These are phyloP conservation scores for Chaetodon auriga DNA, from an alignment of 2,113 vertebrate genomes.

Conservation along the genomic window DNA sequence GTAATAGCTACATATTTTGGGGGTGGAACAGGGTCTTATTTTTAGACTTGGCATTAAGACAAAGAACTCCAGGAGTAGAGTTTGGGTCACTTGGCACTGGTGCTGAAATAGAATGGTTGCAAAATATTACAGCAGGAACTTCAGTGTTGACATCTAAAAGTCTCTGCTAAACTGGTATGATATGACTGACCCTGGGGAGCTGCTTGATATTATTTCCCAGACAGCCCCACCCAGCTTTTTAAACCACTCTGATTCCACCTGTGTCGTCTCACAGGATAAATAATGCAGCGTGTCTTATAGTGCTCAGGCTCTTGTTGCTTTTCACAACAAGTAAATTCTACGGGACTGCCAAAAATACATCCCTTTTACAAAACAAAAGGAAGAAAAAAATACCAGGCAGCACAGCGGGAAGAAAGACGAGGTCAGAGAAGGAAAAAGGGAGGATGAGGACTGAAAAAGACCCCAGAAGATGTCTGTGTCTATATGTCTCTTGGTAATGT, in stretches of 20 bases:
- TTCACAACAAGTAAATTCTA: constrained; percentile 6
- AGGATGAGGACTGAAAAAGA: neutral
- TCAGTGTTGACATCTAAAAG: constrained; percentile 18
- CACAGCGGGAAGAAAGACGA: neutral
- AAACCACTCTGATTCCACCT: constrained; percentile 55
- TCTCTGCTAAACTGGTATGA: constrained; percentile 30
- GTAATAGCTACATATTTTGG: neutral
- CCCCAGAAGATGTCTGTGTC: neutral
- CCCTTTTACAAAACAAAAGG: neutral
- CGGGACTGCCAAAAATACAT: constrained; percentile 34
- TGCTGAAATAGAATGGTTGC: constrained; percentile 35
- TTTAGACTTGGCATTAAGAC: constrained; percentile 21
- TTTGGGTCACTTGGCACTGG: constrained; percentile 24
- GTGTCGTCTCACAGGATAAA: constrained; percentile 41
- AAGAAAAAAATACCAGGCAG: neutral
- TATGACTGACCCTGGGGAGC: constrained; percentile 36
- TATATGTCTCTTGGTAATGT: neutral
- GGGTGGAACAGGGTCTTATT: constrained; percentile 17
- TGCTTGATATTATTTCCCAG: constrained; percentile 43
- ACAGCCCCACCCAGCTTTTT: constrained; percentile 56
- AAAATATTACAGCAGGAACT: constrained; percentile 33
- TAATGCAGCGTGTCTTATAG: constrained; percentile 57
- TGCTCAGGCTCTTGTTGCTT: constrained; percentile 21
- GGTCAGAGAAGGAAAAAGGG: neutral
- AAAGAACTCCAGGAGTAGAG: neutral